phyloP scores from a whole-genome alignment of 2,797 vertebrate genomes.

The Anguilla pacifica region DNA sequence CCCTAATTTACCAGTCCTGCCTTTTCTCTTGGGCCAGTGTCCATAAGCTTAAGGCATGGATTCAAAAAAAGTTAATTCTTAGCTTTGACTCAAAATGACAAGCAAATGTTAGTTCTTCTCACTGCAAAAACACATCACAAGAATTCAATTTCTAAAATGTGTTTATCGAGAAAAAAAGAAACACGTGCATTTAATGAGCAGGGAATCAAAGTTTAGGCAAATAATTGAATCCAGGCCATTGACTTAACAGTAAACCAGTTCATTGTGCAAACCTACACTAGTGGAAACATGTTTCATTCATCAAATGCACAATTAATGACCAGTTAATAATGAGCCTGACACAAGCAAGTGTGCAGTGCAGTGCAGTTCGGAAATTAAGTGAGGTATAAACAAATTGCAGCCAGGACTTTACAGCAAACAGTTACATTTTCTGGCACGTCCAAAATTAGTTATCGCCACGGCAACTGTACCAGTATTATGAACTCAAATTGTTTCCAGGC shows the following conservation, averaged over 20 bases:
- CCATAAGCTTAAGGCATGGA: background rate
- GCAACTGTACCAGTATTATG: background rate
- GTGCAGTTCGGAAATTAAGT: background rate
- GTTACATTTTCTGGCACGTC: background rate
- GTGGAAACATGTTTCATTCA: slow-evolving; percentile 18
- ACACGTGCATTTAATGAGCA: background rate
- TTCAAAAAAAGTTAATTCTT: background rate
- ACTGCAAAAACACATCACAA: background rate
- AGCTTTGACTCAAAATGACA: background rate
- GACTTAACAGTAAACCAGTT: background rate
- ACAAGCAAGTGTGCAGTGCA: background rate
- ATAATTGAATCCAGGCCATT: background rate
- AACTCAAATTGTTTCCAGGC: slow-evolving; percentile 21
- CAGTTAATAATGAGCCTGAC: background rate
- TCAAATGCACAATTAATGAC: slow-evolving; percentile 1
- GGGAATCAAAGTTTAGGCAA: background rate
- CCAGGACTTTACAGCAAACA: background rate
- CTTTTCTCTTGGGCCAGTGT: background rate
- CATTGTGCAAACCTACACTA: background rate
- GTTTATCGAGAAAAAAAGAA: background rate
- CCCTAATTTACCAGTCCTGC: background rate
- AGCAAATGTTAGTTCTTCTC: background rate
- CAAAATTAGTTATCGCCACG: slow-evolving; percentile 3
- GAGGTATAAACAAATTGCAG: background rate
- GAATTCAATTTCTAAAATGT: background rate